Evolutionary conservation across 1,140 invertebrate genomes (phyloP).

Genomic region (Dendroctonus valens): DNA sequence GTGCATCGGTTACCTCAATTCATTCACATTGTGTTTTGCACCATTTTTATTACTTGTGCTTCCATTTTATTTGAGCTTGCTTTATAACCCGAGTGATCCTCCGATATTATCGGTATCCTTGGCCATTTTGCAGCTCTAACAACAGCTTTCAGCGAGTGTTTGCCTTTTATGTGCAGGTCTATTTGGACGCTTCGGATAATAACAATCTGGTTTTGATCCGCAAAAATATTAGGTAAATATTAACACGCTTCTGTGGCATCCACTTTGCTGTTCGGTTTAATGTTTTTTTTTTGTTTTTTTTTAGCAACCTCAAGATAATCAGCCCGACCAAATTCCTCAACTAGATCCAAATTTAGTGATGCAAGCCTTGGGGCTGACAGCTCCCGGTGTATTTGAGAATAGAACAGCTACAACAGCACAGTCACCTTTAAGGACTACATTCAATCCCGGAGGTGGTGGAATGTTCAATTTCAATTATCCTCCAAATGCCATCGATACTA

Average conservation of each 20-base stretch:
- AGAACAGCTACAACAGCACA: conserved; percentile 42
- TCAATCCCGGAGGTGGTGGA: conserved; percentile 36
- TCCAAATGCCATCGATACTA: conserved; percentile 34
- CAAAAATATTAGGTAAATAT: conserved; percentile 43
- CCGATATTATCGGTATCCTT: conserved; percentile 10
- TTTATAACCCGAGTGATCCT: conserved; percentile 10
- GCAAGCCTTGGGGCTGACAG: conserved; percentile 42
- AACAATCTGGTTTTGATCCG: conserved; percentile 44
- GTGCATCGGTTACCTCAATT: neutral
- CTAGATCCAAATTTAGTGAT: conserved; percentile 41
- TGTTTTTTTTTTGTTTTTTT: conserved; percentile 1
- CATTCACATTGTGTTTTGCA: conserved; percentile 3
- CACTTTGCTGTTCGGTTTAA: neutral
- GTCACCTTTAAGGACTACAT: conserved; percentile 41
- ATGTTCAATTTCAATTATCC: conserved; percentile 44
- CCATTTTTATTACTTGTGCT: conserved; percentile 10
- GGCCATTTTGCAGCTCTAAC: neutral
- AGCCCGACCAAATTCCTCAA: conserved; percentile 12
- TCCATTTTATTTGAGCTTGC: conserved; percentile 8
- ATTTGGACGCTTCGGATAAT: conserved; percentile 43
- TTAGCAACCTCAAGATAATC: conserved; percentile 15
- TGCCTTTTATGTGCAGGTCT: conserved; percentile 42
- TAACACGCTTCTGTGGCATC: neutral
- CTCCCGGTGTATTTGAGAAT: conserved; percentile 44
- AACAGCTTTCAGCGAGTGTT: conserved; percentile 29